A percentile compares a stretch with the other conserved stretches of the same genome.
These are phyloP conservation scores for Spongilla lacustris DNA, from an alignment of 37 sponge, comb jelly and placozoan species.

Conservation along the genomic window DNA sequence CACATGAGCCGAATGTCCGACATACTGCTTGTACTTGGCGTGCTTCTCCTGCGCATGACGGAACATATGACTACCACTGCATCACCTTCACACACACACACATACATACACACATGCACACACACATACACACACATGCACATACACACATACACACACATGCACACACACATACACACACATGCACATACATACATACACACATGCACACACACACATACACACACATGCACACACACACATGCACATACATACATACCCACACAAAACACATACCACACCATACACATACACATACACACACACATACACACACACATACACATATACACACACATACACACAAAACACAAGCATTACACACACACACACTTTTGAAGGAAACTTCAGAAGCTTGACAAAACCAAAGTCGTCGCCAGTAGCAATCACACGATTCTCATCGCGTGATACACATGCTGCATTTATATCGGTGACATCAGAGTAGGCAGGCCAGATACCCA, in stretches of 20 bases:
- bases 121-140: background rate
- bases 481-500: slow-evolving; percentile 91
- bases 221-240: too few species aligned
- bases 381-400: slow-evolving; percentile 92
- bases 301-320: too few species aligned
- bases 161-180: background rate
- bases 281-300: too few species aligned
- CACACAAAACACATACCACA: too few species aligned
- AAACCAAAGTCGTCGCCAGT: slow-evolving; percentile 99
- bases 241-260: too few species aligned
- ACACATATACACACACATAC: background rate
- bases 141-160: background rate
- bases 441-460: slow-evolving; percentile 83
- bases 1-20: slow-evolving; percentile 98
- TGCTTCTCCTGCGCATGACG: slow-evolving; percentile 60
- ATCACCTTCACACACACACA: background rate
- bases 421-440: slow-evolving; percentile 74
- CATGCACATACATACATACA: background rate
- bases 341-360: background rate
- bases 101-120: slow-evolving; percentile 6
- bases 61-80: background rate
- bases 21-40: slow-evolving; percentile 95
- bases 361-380: slow-evolving; percentile 67
- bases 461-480: slow-evolving; percentile 98
- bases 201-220: too few species aligned